Conservation (phyloP, 2,888 invertebrate species). For the Choristoneura rosaceana region DNA sequence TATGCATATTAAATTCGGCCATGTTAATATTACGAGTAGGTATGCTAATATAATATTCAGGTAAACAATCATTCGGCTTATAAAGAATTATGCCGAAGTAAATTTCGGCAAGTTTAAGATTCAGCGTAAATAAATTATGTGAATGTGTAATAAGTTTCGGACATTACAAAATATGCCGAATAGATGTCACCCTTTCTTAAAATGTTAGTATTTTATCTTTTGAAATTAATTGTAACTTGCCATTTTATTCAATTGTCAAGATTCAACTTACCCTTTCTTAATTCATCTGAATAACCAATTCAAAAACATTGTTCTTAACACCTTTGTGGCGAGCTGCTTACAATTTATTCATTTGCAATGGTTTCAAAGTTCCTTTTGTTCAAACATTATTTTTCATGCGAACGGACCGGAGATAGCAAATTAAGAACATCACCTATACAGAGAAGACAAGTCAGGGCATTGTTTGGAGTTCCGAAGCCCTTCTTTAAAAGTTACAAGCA, state of each 20-base stretch:
- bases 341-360: slow-evolving; percentile 23
- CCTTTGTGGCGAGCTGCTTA: slow-evolving; percentile 22
- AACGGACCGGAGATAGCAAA: slow-evolving; percentile 12
- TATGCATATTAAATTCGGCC: too few species aligned
- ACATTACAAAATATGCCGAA: too few species aligned
- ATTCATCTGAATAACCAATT: slow-evolving; percentile 8
- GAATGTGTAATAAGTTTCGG: too few species aligned
- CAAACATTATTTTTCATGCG: slow-evolving; percentile 33
- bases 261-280: slow-evolving; percentile 6
- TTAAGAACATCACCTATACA: slow-evolving; percentile 34
- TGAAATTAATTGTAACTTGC: neutral
- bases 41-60: too few species aligned
- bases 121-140: too few species aligned
- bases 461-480: slow-evolving; percentile 59
- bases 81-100: too few species aligned
- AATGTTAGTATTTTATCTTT: neutral
- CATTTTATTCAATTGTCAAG: neutral
- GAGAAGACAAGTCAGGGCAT: slow-evolving; percentile 49
- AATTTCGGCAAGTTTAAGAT: too few species aligned
- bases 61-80: too few species aligned
- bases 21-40: too few species aligned
- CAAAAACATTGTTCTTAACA: slow-evolving; percentile 10
- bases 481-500: slow-evolving; percentile 50
- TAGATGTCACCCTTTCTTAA: too few species aligned
- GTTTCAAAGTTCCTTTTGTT: slow-evolving; percentile 22